A percentile compares a stretch with the other conserved stretches of the same genome.
These are phyloP conservation scores for Pharmacophagus antenor DNA, from an alignment of 2,888 invertebrate species.

Conservation along the genomic window DNA sequence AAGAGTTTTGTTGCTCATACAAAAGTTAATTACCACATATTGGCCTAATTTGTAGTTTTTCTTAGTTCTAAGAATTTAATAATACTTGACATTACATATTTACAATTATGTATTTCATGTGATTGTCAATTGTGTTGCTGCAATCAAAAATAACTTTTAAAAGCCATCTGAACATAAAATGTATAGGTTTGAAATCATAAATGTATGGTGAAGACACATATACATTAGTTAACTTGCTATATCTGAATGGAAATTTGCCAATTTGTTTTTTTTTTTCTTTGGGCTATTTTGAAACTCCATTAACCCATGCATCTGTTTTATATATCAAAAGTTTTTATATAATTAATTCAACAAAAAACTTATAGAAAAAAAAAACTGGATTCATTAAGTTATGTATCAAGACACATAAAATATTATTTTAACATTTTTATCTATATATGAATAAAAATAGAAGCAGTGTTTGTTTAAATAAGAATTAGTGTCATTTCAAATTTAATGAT, in stretches of 20 bases:
- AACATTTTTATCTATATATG: too few species aligned
- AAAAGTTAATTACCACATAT: not conserved
- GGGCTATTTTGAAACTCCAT: not conserved
- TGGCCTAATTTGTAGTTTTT: slow-evolving; percentile 1
- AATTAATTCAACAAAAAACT: too few species aligned
- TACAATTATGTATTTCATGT: not conserved
- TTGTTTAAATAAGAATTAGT: too few species aligned
- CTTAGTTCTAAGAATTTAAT: not conserved
- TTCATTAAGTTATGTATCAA: too few species aligned
- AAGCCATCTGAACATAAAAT: too few species aligned
- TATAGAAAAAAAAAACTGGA: too few species aligned
- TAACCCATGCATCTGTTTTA: not conserved
- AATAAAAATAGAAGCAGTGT: too few species aligned
- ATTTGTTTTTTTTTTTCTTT: not conserved
- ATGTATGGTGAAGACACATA: not conserved
- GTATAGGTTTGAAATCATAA: not conserved
- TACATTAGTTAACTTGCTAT: too few species aligned
- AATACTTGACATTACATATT: not conserved
- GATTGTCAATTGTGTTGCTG: not conserved
- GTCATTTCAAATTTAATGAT: too few species aligned
- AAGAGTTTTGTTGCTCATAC: not conserved
- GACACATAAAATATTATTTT: too few species aligned
- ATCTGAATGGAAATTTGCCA: not conserved
- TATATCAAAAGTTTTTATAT: too few species aligned
- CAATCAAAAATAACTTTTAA: too few species aligned